A percentile compares a stretch with the other conserved stretches of the same genome.
Evolutionary conservation across 2,888 invertebrate genomes (phyloP).

Genomic region (Sphaerophoria rueppellii): DNA sequence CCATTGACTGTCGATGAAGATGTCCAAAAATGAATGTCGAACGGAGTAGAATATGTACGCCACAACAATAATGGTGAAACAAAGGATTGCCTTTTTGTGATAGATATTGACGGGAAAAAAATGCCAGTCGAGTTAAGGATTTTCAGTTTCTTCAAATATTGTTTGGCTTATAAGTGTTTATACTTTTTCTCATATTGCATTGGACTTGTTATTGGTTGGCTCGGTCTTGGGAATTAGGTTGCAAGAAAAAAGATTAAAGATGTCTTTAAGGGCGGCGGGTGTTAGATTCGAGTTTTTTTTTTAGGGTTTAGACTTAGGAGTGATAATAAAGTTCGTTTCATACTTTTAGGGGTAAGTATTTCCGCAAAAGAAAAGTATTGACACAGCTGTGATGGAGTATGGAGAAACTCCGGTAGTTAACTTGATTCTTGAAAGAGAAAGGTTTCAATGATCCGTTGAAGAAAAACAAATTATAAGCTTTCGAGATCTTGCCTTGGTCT

Average conservation of each 20-base stretch:
- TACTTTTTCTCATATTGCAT: constrained; percentile 29
- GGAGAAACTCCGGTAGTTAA: too few species aligned
- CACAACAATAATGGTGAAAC: constrained; percentile 56
- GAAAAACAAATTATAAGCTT: too few species aligned
- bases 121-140: constrained; percentile 25
- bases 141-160: constrained; percentile 31
- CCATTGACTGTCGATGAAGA: constrained; percentile 70
- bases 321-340: too few species aligned
- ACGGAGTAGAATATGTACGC: constrained; percentile 15
- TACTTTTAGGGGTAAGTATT: too few species aligned
- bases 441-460: too few species aligned
- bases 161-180: constrained; percentile 20
- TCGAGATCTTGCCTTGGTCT: too few species aligned
- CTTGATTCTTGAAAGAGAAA: too few species aligned
- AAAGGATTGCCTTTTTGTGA: constrained; percentile 55
- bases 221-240: constrained; percentile 13
- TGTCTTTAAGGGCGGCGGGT: too few species aligned
- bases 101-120: constrained; percentile 38
- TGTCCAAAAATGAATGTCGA: constrained; percentile 66
- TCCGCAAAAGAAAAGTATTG: too few species aligned
- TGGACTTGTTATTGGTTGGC: not conserved
- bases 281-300: too few species aligned
- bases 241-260: not conserved
- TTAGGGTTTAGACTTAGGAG: too few species aligned
- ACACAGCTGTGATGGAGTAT: too few species aligned